phyloP scores from a whole-genome alignment of 2,888 invertebrate genomes.

The Theretra japonica region DNA sequence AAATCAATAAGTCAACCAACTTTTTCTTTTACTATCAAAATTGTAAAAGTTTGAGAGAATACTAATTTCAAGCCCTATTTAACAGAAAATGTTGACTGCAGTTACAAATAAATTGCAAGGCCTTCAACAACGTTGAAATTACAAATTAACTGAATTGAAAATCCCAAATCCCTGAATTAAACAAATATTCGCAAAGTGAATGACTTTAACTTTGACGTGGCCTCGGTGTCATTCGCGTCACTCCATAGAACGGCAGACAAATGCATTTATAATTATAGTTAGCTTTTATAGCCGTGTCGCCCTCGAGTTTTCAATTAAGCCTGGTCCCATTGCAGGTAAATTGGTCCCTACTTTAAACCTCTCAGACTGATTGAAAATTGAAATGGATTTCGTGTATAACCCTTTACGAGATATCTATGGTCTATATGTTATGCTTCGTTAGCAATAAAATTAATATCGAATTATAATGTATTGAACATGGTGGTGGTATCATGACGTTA shows the following conservation, averaged over 20 bases:
- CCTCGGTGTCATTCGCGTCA: background rate
- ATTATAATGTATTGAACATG: too few species aligned
- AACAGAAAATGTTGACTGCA: too few species aligned
- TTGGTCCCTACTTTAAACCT: conserved; percentile 11
- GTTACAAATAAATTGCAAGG: too few species aligned
- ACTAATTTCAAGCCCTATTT: too few species aligned
- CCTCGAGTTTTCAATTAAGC: conserved; percentile 15
- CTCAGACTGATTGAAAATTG: conserved; percentile 17
- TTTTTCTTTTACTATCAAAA: too few species aligned
- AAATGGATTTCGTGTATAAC: conserved; percentile 5
- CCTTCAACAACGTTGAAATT: too few species aligned
- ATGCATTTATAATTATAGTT: background rate
- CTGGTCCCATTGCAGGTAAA: background rate
- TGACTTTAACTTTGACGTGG: background rate
- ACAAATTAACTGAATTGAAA: too few species aligned
- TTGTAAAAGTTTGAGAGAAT: too few species aligned
- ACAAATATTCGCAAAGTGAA: background rate
- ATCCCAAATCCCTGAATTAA: background rate
- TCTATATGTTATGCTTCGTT: background rate
- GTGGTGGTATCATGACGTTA: too few species aligned
- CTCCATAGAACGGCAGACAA: background rate
- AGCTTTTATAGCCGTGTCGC: background rate
- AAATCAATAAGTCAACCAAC: too few species aligned
- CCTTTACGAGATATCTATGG: background rate
- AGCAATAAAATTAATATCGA: too few species aligned